Percentiles rank a stretch among this genome's conserved stretches.
Conservation (phyloP, 2,888 invertebrate species). For the Sinotaia quadrata region DNA sequence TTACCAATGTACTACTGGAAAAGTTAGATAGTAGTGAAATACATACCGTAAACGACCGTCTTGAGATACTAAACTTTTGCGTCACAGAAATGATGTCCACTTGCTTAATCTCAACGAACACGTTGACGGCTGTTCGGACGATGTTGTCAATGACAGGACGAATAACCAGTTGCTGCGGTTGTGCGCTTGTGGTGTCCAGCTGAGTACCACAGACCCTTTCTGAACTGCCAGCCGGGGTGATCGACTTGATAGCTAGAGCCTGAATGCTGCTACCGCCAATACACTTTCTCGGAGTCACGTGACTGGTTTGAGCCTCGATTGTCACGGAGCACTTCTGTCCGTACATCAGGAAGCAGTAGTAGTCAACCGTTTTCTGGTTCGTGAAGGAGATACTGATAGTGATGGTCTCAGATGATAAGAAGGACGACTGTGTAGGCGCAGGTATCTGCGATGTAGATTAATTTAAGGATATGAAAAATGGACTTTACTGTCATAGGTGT, state of each 20-base stretch:
- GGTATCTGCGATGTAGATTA: too few relatives aligned
- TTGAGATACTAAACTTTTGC: too few relatives aligned
- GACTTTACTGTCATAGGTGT: too few relatives aligned
- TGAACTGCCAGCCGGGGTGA: not conserved
- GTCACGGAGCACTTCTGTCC: conserved; percentile 34
- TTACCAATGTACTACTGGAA: too few relatives aligned
- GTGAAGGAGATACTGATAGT: conserved; percentile 30
- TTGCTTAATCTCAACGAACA: conserved; percentile 32
- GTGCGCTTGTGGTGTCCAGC: not conserved
- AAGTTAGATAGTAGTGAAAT: too few relatives aligned
- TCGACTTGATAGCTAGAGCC: conserved; percentile 27
- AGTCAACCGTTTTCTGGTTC: conserved; percentile 20
- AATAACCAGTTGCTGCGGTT: conserved; percentile 10
- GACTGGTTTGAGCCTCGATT: conserved; percentile 32
- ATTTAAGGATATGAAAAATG: too few relatives aligned
- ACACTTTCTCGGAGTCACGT: conserved; percentile 31
- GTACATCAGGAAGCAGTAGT: conserved; percentile 44
- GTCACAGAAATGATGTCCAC: conserved; percentile 30
- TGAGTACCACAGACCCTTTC: conserved; percentile 21
- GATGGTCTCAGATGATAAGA: conserved; percentile 1
- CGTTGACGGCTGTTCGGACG: conserved; percentile 22
- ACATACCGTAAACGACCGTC: too few relatives aligned
- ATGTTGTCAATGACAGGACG: conserved; percentile 32
- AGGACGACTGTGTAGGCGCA: not conserved
- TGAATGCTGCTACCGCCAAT: conserved; percentile 16